Evolutionary conservation across 2,113 vertebrate genomes (phyloP).

Genomic region (Festucalex cinctus): DNA sequence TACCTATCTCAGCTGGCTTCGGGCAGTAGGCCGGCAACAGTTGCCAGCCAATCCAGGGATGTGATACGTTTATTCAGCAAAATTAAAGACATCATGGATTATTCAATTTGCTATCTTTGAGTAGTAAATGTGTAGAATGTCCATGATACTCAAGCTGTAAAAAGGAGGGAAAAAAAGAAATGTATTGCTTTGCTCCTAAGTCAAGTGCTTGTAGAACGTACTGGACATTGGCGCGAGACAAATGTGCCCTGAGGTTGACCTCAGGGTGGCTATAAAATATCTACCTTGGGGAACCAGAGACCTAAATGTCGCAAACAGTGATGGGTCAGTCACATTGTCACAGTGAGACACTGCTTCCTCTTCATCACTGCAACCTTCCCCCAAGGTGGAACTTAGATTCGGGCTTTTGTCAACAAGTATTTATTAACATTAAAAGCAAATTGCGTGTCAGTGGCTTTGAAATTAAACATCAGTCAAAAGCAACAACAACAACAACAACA

Average conservation of each 20-base stretch:
- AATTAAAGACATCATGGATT: slow-evolving; percentile 15
- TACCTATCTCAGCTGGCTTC: too few relatives aligned
- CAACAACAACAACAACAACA: too few relatives aligned
- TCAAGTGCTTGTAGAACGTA: slow-evolving; percentile 43
- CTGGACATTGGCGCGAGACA: slow-evolving; percentile 49
- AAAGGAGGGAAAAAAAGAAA: slow-evolving; percentile 3
- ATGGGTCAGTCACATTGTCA: slow-evolving; percentile 47
- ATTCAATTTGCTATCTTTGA: slow-evolving; percentile 17
- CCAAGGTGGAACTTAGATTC: slow-evolving; percentile 30
- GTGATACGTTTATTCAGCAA: too few relatives aligned
- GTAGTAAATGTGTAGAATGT: slow-evolving; percentile 24
- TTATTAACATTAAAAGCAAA: slow-evolving; percentile 7
- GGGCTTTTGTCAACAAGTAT: too few relatives aligned
- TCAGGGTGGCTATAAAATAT: slow-evolving; percentile 54
- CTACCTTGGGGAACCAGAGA: slow-evolving; percentile 39
- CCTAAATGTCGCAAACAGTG: slow-evolving; percentile 65
- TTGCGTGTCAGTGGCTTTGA: not conserved
- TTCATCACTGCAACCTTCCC: slow-evolving; percentile 38
- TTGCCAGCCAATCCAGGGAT: too few relatives aligned
- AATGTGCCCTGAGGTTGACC: slow-evolving; percentile 57
- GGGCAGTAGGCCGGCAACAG: too few relatives aligned
- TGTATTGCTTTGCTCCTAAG: slow-evolving; percentile 32
- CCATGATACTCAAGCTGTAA: slow-evolving; percentile 7
- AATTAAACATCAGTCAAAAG: not conserved
- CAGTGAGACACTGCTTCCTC: slow-evolving; percentile 26